Base-by-base conservation (phyloP, 1,140 invertebrate genomes). In the Zaprionus tsacasi region DNA sequence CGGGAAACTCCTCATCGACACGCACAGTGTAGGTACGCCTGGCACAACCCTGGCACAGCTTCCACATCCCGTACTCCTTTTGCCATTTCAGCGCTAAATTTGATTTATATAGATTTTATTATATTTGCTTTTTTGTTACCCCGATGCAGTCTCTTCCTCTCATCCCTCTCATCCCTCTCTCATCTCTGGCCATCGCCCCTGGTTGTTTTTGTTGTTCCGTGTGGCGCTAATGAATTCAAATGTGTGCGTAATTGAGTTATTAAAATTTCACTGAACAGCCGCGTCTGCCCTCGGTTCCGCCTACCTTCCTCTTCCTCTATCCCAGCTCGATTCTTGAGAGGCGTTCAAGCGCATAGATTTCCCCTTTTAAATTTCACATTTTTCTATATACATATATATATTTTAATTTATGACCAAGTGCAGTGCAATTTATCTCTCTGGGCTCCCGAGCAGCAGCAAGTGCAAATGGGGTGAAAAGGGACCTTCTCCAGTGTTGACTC, bases 171-270 rank as follows among this genome's bases (percentile, higher is more conserved):
- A n/a, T n/a, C n/a, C n/a, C n/a, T n/a, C n/a, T n/a, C n/a, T n/a
- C n/a, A n/a, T n/a, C n/a, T n/a, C n/a, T n/a, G n/a, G n/a, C n/a
- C n/a, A n/a, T n/a, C n/a, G n/a, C 54, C 40, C 21, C 61, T 71
- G 61, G 55, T 43, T 66, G 68, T 70, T 69, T 36, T 71, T 77
- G 72, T 79, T 72, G 57, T 77, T 77, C 64, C 66, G 66, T 77
- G 63, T 73, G 76, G 70, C 81, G 78, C 86, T 89, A 89, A 89
- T 89, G 86, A 89, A 89, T 89, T 89, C 86, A 90, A 89, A 89
- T 89, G 86, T 90, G 81, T 90, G 81, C 85, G 81, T 89, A 89
- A 89, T 89, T 89, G 85, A 89, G 85, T 89, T 89, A 89, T 89
- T 89, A 89, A 89, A 90, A 81, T 85, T 90, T 90, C 78, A 89